Evolutionary conservation across 2,888 invertebrate species (phyloP).

Genomic region (Elegia similella): DNA sequence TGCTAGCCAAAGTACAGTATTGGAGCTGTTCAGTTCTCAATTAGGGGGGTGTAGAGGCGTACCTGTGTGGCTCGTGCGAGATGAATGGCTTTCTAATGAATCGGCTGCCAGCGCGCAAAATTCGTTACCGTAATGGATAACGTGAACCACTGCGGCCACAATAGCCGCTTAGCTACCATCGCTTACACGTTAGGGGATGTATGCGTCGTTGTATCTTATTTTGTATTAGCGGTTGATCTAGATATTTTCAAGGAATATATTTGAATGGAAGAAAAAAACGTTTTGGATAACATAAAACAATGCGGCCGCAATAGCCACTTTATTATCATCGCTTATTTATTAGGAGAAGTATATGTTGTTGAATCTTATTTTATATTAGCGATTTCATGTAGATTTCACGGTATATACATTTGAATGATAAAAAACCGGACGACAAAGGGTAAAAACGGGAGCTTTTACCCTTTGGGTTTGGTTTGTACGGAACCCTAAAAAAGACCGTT

Average conservation of each 20-base stretch:
- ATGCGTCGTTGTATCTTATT: background rate
- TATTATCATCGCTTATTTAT: constrained; percentile 24
- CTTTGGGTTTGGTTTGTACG: no score
- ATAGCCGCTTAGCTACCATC: constrained; percentile 23
- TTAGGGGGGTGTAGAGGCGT: constrained; percentile 21
- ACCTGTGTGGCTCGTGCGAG: constrained; percentile 34
- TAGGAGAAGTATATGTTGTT: background rate
- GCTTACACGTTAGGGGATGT: constrained; percentile 4
- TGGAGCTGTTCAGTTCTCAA: constrained; percentile 19
- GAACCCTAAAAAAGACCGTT: no score
- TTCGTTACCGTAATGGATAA: constrained; percentile 66
- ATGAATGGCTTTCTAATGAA: constrained; percentile 73
- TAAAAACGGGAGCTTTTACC: no score
- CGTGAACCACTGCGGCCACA: constrained; percentile 34
- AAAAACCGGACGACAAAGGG: no score
- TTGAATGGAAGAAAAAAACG: no score
- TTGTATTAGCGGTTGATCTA: no score
- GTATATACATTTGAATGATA: no score
- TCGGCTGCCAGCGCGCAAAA: constrained; percentile 52
- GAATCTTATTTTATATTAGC: no score
- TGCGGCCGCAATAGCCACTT: no score
- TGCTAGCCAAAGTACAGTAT: background rate
- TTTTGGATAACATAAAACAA: constrained; percentile 52
- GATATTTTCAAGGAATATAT: no score
- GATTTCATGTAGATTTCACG: no score